Percentiles rank a stretch among this genome's conserved stretches.
Evolutionary conservation across 1,140 invertebrate genomes (phyloP).

Genomic region (Caenorhabditis latens): DNA sequence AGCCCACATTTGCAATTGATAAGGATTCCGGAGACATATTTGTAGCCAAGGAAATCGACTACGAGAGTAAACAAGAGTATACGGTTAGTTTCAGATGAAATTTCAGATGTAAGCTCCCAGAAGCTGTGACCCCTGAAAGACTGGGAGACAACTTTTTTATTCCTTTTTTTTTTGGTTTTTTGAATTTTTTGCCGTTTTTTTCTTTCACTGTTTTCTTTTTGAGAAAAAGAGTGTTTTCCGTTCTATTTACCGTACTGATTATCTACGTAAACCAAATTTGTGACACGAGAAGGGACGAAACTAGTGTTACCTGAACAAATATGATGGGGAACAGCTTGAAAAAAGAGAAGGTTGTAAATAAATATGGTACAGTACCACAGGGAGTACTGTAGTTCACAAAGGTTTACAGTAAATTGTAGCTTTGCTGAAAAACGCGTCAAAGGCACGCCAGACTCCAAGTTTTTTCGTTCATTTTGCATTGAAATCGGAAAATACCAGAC

Average conservation of each 20-base stretch:
- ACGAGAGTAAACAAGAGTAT: background rate
- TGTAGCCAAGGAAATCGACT: conserved; percentile 22
- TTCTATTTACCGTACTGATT: conserved; percentile 11
- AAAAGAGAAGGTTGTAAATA: background rate
- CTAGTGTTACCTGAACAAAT: conserved; percentile 33
- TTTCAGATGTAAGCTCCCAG: background rate
- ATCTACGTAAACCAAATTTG: conserved; percentile 15
- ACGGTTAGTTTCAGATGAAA: conserved; percentile 7
- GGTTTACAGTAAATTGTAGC: no score
- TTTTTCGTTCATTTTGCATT: no score
- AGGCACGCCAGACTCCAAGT: no score
- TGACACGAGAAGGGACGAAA: background rate
- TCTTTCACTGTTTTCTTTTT: background rate
- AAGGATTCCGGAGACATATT: conserved; percentile 18
- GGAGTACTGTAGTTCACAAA: no score
- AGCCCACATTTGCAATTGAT: conserved; percentile 31
- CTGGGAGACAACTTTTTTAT: no score
- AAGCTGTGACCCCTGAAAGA: background rate
- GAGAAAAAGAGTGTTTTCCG: background rate
- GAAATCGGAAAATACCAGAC: no score
- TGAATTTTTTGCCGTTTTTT: background rate
- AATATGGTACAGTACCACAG: no score
- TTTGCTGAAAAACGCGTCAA: no score
- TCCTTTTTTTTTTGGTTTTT: background rate
- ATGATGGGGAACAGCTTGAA: background rate